Base-by-base conservation (phyloP, 2,113 vertebrate species). In the Ptyas mucosa region DNA sequence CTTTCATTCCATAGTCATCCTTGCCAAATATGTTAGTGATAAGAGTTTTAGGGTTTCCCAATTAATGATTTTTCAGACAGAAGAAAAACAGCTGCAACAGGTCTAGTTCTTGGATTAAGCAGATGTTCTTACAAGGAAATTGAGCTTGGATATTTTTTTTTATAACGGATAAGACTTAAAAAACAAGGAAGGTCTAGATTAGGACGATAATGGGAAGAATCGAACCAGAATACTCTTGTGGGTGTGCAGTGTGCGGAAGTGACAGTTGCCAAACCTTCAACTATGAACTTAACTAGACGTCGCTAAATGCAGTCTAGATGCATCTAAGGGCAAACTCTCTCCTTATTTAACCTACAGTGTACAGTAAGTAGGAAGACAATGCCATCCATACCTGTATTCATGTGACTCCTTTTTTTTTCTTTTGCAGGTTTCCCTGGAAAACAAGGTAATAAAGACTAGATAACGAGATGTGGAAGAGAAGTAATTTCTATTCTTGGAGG, bases 341-440 rank as follows among this genome's bases (percentile, higher is more conserved):
- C n/a, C 34, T 81, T 21, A 81, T 81, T 81, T 81, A 34, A 43
- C 18, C 75, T 43, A 34, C 1, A 39, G 8, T 43, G 75, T 43
- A 18, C 6, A 34, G 64, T 15, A 75, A 75, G 29, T 75, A 43
- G 18, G 20, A 81, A 81, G 75, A 81, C 18, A 81, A 4, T 21
- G 34, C 75, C n/a, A n/a, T n/a, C 15, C 1, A 61, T 21, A 29
- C 14, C 61, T 55, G 90, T 49, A 0, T 34, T 92, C 58, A 92
- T 43, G 14, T 2, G n/a, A 6, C 29, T 6, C 20, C 23, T 53
- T 94, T 95, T 96, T 96, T 90, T 95, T 96, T 90, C 51, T 92
- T 88, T 95, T 94, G 29, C 96, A 99, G 99, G 99, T 93, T 97
- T 98, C 94, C 97, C 97, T 90, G 99, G 99, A 69, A 98, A 99